phyloP scores from a whole-genome alignment of 2,797 vertebrate species.

The Epinephelus awoara region DNA sequence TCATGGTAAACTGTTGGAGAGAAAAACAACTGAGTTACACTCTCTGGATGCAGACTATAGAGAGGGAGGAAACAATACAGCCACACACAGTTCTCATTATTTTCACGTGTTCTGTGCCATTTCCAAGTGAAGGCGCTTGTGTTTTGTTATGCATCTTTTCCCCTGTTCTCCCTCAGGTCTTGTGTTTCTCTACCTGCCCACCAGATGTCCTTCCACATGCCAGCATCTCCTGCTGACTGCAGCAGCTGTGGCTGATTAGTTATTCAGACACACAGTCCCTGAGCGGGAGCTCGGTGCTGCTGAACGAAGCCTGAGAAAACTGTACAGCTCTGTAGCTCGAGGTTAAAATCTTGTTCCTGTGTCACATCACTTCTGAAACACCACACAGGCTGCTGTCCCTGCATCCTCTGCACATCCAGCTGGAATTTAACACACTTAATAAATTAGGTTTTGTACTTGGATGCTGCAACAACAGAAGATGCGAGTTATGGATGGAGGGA shows the following conservation, averaged over 20 bases:
- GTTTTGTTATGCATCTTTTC: slow-evolving; percentile 29
- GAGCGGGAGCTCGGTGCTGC: slow-evolving; percentile 25
- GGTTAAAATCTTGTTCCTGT: slow-evolving; percentile 26
- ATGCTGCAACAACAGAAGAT: background rate
- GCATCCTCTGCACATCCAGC: background rate
- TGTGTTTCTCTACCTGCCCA: slow-evolving; percentile 66
- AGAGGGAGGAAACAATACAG: background rate
- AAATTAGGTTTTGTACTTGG: background rate
- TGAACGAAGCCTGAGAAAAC: slow-evolving; percentile 13
- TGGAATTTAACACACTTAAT: slow-evolving; percentile 1
- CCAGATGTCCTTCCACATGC: slow-evolving; percentile 61
- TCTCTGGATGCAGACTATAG: background rate
- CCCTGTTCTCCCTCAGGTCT: slow-evolving; percentile 36
- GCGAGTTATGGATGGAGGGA: background rate
- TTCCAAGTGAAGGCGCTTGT: slow-evolving; percentile 25
- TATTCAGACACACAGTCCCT: slow-evolving; percentile 42
- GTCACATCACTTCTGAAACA: slow-evolving; percentile 7
- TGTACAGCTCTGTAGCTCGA: background rate
- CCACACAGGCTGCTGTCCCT: slow-evolving; percentile 3
- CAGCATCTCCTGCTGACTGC: slow-evolving; percentile 32
- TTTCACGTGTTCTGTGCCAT: background rate
- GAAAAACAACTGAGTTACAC: slow-evolving; percentile 9
- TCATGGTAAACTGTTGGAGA: slow-evolving; percentile 90
- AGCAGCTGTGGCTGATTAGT: slow-evolving; percentile 63
- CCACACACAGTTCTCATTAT: background rate